Conservation (phyloP, 2,888 invertebrate genomes). For the Hipparchia semele region DNA sequence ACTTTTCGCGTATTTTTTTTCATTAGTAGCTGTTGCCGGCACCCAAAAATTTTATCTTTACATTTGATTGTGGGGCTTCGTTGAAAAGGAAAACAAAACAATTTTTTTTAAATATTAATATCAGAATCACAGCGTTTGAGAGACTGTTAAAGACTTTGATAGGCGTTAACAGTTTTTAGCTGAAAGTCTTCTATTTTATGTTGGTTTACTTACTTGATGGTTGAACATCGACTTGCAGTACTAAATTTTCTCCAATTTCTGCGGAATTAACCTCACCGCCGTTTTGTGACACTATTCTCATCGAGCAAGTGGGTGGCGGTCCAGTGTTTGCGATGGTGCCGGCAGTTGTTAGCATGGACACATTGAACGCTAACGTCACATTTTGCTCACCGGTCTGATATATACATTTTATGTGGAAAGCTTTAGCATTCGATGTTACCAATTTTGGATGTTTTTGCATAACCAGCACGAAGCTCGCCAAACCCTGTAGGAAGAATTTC, state of each 20-base stretch:
- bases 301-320: constrained; percentile 95
- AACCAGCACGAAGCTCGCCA: constrained; percentile 96
- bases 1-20: neutral
- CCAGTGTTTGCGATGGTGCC: constrained; percentile 98
- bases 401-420: constrained; percentile 97
- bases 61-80: no score
- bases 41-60: no score
- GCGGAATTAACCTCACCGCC: constrained; percentile 96
- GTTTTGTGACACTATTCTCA: constrained; percentile 94
- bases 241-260: constrained; percentile 95
- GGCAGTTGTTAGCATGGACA: constrained; percentile 97
- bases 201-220: constrained; percentile 84
- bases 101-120: no score
- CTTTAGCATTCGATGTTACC: constrained; percentile 96
- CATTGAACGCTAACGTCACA: constrained; percentile 96
- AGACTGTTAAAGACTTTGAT: neutral
- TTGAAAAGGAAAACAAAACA: no score
- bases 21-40: no score
- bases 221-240: constrained; percentile 92
- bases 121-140: neutral
- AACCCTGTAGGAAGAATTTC: constrained; percentile 83
- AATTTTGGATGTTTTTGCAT: constrained; percentile 98
- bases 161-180: neutral
- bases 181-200: neutral
- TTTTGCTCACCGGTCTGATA: constrained; percentile 97